Evolutionary conservation across 1,140 invertebrate genomes (phyloP).

Genomic region (Ostrea denselamellosa): DNA sequence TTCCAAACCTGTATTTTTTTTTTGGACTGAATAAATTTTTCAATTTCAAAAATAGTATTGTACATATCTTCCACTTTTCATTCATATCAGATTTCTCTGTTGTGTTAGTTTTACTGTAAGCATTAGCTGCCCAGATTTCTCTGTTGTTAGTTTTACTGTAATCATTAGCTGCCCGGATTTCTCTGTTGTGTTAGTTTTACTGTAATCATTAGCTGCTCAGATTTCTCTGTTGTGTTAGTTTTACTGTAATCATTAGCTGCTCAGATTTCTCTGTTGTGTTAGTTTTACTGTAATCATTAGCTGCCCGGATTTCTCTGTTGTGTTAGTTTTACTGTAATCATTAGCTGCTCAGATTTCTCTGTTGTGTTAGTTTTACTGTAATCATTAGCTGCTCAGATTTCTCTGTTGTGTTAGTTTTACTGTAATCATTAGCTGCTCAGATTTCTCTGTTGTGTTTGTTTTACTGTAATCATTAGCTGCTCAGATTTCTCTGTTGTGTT

Average conservation of each 20-base stretch:
- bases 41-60: no score
- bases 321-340: not conserved
- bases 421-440: conserved; percentile 21
- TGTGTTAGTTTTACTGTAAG: not conserved
- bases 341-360: conserved; percentile 15
- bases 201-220: conserved; percentile 21
- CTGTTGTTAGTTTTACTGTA: not conserved
- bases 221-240: not conserved
- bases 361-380: not conserved
- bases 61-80: no score
- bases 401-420: not conserved
- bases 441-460: not conserved
- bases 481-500: not conserved
- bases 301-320: not conserved
- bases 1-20: no score
- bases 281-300: not conserved
- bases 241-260: conserved; percentile 27
- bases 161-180: conserved; percentile 27
- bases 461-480: conserved; percentile 27
- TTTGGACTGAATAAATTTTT: no score
- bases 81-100: no score
- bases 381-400: conserved; percentile 27
- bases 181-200: not conserved
- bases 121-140: conserved; percentile 27
- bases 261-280: not conserved